Conservation (phyloP, 2,797 vertebrate genomes). For the Cercopithecus mitis region DNA sequence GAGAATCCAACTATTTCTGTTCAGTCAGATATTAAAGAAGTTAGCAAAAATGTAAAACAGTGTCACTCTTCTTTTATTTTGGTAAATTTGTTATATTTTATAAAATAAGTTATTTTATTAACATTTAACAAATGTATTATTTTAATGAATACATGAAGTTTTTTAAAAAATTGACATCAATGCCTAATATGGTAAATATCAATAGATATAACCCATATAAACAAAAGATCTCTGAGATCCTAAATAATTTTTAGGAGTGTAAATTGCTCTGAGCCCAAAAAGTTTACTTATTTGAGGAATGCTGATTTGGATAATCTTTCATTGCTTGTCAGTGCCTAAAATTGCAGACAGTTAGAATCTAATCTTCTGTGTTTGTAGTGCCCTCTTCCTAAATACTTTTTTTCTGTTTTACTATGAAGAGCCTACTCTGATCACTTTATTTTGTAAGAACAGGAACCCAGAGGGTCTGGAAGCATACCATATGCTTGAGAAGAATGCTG, state of each 20-base stretch:
- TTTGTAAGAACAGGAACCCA: background rate
- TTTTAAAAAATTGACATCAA: background rate
- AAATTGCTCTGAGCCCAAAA: background rate
- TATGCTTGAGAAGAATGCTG: background rate
- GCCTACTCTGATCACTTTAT: background rate
- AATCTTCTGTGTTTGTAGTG: background rate
- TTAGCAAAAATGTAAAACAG: background rate
- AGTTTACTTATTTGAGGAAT: background rate
- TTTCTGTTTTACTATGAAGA: background rate
- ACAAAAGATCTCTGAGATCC: background rate
- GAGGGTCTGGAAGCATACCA: background rate
- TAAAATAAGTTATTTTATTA: background rate
- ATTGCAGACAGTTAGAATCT: background rate
- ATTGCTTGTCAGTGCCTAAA: background rate
- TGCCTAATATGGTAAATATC: background rate
- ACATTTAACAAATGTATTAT: background rate
- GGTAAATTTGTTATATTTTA: background rate
- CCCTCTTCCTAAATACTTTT: background rate
- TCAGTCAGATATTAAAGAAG: background rate
- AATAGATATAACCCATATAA: background rate
- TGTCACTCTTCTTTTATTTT: background rate
- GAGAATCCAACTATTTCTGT: background rate
- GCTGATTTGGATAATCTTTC: background rate
- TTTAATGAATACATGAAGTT: background rate
- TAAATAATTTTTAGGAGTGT: background rate